Evolutionary conservation across 1,140 invertebrate genomes (phyloP).

Genomic region (Leptopilina boulardi): DNA sequence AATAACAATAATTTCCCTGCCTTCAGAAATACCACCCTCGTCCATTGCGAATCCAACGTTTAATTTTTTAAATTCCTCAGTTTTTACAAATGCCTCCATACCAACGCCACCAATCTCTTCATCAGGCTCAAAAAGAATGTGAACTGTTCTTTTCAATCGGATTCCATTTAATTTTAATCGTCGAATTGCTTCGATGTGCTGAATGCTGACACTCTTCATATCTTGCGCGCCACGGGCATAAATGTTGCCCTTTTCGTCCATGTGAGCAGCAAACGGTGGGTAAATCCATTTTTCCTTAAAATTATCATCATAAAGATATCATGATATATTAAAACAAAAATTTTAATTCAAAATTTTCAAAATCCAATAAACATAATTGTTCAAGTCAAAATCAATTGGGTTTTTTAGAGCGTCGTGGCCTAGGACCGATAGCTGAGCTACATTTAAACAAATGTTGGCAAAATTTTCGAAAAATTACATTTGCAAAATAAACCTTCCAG

Average conservation of each 20-base stretch:
- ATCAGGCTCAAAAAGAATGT: slow-evolving; percentile 82
- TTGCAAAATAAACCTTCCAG: too few relatives aligned
- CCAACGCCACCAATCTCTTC: slow-evolving; percentile 95
- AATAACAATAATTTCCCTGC: slow-evolving; percentile 81
- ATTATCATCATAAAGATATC: too few relatives aligned
- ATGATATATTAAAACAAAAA: background rate
- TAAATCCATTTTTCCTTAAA: slow-evolving; percentile 87
- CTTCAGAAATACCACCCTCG: slow-evolving; percentile 85
- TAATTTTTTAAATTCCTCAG: slow-evolving; percentile 85
- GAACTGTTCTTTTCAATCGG: slow-evolving; percentile 75
- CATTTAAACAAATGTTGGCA: too few relatives aligned
- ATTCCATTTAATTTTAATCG: slow-evolving; percentile 79
- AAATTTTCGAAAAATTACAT: too few relatives aligned
- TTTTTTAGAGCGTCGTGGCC: too few relatives aligned
- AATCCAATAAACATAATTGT: too few relatives aligned
- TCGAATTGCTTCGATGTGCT: slow-evolving; percentile 88
- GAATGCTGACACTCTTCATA: slow-evolving; percentile 90
- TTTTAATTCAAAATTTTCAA: too few relatives aligned
- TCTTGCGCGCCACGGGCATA: slow-evolving; percentile 89
- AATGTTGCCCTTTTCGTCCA: slow-evolving; percentile 88
- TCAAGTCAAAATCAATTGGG: too few relatives aligned
- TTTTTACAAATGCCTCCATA: slow-evolving; percentile 89
- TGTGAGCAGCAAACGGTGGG: slow-evolving; percentile 86
- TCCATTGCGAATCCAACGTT: slow-evolving; percentile 95
- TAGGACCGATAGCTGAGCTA: too few relatives aligned